Conservation (phyloP, 2,888 invertebrate genomes). For the Nysson spinosus region DNA sequence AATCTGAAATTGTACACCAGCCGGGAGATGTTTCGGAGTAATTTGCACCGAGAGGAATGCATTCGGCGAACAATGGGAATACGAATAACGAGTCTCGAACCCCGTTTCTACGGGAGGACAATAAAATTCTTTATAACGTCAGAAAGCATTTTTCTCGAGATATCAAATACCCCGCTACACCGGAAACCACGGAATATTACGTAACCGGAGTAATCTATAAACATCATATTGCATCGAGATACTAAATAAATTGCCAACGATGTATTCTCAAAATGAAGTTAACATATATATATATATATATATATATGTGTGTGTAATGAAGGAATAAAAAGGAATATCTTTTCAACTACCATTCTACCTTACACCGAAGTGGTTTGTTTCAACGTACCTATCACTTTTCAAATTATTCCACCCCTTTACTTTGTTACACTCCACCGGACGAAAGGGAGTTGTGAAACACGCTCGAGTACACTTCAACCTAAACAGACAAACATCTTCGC, state of each 20-base stretch:
- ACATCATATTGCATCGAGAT: constrained; percentile 4
- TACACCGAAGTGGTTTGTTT: too few species aligned
- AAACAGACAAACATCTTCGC: constrained; percentile 8
- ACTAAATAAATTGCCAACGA: too few species aligned
- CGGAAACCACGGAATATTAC: constrained; percentile 20
- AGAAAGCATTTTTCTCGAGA: constrained; percentile 46
- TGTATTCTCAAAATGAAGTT: too few species aligned
- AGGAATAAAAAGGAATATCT: too few species aligned
- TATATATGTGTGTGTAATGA: too few species aligned
- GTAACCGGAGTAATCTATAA: constrained; percentile 35
- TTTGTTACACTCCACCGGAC: not conserved
- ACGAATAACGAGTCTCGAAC: constrained; percentile 47
- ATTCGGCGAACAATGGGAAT: constrained; percentile 38
- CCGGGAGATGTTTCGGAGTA: constrained; percentile 44
- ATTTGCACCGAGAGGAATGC: constrained; percentile 45
- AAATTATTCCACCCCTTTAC: too few species aligned
- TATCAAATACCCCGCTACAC: constrained; percentile 38
- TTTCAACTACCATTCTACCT: too few species aligned
- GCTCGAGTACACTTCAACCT: too few species aligned
- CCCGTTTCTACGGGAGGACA: constrained; percentile 33
- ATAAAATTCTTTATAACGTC: constrained; percentile 47
- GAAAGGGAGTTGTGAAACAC: not conserved
- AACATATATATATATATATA: too few species aligned
- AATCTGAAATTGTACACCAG: constrained; percentile 31
- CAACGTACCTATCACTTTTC: too few species aligned